A percentile compares a stretch with the other conserved stretches of the same genome.
These are phyloP conservation scores for Zaprionus obscuricornis DNA, from an alignment of 2,888 invertebrate species.

Conservation along the genomic window DNA sequence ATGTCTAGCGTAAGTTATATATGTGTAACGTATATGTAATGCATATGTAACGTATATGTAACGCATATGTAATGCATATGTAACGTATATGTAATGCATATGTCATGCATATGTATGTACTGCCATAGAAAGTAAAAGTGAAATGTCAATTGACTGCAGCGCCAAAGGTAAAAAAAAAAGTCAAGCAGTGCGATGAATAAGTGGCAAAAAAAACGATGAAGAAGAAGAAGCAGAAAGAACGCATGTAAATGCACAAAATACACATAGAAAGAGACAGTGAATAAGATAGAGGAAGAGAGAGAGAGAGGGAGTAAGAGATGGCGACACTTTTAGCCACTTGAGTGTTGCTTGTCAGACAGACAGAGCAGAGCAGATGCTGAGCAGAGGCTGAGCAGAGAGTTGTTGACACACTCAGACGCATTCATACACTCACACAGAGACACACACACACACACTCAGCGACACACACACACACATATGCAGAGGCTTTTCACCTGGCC, in stretches of 20 bases:
- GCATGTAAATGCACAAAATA: slow-evolving; percentile 47
- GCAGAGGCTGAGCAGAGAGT: slow-evolving; percentile 30
- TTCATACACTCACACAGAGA: background rate
- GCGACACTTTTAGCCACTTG: slow-evolving; percentile 49
- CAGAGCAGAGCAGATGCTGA: too few relatives aligned
- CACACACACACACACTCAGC: background rate
- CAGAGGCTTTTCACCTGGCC: slow-evolving; percentile 49
- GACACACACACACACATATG: slow-evolving; percentile 5
- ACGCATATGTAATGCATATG: too few relatives aligned
- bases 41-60: too few relatives aligned
- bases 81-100: too few relatives aligned
- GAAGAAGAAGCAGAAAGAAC: slow-evolving; percentile 13
- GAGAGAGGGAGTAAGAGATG: slow-evolving; percentile 13
- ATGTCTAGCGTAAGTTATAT: too few relatives aligned
- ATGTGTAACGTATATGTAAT: too few relatives aligned
- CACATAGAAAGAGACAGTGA: slow-evolving; percentile 17
- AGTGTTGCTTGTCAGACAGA: slow-evolving; percentile 45
- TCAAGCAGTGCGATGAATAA: too few relatives aligned
- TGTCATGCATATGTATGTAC: too few relatives aligned
- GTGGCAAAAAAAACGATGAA: background rate
- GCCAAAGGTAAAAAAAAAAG: too few relatives aligned
- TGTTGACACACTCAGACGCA: slow-evolving; percentile 48
- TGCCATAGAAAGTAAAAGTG: slow-evolving; percentile 15
- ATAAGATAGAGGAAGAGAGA: slow-evolving; percentile 10
- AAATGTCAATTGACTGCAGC: slow-evolving; percentile 41